Conservation (phyloP, 1,140 invertebrate species). For the Leptestheria dahalacensis region DNA sequence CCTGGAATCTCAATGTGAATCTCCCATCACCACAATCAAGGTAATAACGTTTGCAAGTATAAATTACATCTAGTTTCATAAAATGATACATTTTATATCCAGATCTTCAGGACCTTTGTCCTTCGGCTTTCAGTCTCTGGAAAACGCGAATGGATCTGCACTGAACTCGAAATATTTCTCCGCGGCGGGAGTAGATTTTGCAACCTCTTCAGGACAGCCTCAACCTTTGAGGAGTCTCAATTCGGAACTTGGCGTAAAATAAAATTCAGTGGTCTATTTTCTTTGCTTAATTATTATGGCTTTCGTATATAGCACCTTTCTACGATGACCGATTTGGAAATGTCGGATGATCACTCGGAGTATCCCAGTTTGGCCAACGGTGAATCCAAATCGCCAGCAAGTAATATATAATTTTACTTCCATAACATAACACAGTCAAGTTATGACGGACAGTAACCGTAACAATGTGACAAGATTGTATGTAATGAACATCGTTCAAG, state of each 20-base stretch:
- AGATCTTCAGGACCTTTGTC: conserved; percentile 65
- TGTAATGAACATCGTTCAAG: too few species aligned
- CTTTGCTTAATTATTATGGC: not conserved
- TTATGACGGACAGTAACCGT: too few species aligned
- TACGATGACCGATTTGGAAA: not conserved
- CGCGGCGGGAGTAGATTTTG: conserved; percentile 24
- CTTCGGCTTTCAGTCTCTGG: conserved; percentile 71
- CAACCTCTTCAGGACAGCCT: conserved; percentile 20
- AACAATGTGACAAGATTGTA: too few species aligned
- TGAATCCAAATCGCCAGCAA: not conserved
- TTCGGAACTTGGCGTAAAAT: not conserved
- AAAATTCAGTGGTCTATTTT: not conserved
- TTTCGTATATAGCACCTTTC: not conserved
- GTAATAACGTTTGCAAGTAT: not conserved
- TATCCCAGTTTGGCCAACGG: not conserved
- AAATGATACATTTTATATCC: not conserved
- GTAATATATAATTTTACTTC: too few species aligned
- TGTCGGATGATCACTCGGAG: not conserved
- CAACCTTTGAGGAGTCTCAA: not conserved
- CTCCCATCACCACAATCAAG: not conserved
- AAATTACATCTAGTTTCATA: not conserved
- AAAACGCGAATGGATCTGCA: conserved; percentile 24
- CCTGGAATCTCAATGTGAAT: not conserved
- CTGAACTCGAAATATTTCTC: conserved; percentile 19
- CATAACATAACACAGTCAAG: too few species aligned